Percentiles rank a stretch among this genome's conserved stretches.
Evolutionary conservation across 2,797 vertebrate species (phyloP).

Genomic region (Macrochelys suwanniensis): DNA sequence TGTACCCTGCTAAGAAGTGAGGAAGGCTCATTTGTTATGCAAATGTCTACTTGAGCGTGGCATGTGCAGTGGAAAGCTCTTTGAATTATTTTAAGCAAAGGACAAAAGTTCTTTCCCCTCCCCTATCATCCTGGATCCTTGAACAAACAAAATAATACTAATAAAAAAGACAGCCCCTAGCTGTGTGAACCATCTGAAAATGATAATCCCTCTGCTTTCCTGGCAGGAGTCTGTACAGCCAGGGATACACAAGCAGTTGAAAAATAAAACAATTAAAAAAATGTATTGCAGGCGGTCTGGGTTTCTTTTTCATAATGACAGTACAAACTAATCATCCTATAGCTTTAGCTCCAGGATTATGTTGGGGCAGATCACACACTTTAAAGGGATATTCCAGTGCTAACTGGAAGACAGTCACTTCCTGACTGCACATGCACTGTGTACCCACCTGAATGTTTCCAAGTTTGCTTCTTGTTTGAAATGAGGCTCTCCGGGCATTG

Average conservation of each 20-base stretch:
- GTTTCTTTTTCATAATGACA: slow-evolving; percentile 13
- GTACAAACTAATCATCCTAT: not conserved
- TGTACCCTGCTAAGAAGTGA: not conserved
- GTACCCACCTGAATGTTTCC: not conserved
- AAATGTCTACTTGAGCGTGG: slow-evolving; percentile 53
- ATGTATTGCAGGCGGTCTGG: not conserved
- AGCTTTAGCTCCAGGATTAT: not conserved
- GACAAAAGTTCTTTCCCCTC: slow-evolving; percentile 33
- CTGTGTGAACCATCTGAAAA: slow-evolving; percentile 68
- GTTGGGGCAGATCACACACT: not conserved
- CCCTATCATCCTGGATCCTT: slow-evolving; percentile 46
- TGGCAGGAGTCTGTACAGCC: slow-evolving; percentile 9
- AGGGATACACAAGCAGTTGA: not conserved
- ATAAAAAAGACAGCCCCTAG: slow-evolving; percentile 50
- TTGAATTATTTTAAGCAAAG: slow-evolving; percentile 67
- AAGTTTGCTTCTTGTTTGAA: too few species aligned
- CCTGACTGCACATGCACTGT: not conserved
- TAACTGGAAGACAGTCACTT: not conserved
- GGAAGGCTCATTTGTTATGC: slow-evolving; percentile 71
- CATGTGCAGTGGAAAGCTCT: slow-evolving; percentile 33
- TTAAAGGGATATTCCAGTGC: not conserved
- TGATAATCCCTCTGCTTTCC: slow-evolving; percentile 57
- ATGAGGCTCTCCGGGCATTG: not conserved
- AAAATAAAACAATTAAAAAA: slow-evolving; percentile 58
- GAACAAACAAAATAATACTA: slow-evolving; percentile 55